Base-by-base conservation (phyloP, 2,888 invertebrate species). In the Plagiodera versicolora region DNA sequence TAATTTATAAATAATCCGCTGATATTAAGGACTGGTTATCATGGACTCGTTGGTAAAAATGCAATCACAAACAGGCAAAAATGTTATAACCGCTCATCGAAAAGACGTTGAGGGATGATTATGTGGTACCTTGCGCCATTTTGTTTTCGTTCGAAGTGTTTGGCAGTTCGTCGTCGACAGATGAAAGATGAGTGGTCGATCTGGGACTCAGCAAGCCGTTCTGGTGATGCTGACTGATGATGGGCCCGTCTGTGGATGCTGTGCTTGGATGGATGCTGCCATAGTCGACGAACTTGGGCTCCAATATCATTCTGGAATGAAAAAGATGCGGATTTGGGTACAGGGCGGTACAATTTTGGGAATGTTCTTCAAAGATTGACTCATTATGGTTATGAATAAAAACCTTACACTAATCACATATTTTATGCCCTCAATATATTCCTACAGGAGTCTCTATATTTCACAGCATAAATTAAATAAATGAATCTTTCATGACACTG, bases 211-310 rank as follows among this genome's bases (percentile, higher is more conserved):
- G 65, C 69, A 78, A 71, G 63, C 75, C 74, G 71, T 77, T 75
- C 20, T 67, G 61, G 56, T 76, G 74, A 68, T 75, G 75, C 67
- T 75, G 75, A 56, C 73, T 74, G 60, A 73, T 64, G 64, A 72
- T 73, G 69, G 75, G 74, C 68, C 75, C 74, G 67, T 78, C 79
- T 67, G 74, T 72, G 67, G 74, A 72, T 30, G 44, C 39, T 39
- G 39, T 11, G 70, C 71, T 75, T 72, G 82, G 79, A 77, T 83
- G 83, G 75, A 86, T 85, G 77, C 85, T 86, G 77, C 86, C 86
- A 84, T 86, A 86, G 80, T 86, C 85, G 74, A 83, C 82, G 72
- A 82, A 83, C 78, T 86, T 86, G 72, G 85, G 84, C 80, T 86
- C 86, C 81, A 86, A 83, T 80, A 86, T 85, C 86, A 86, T 86